These are phyloP conservation scores for Erebia epiphron DNA, from an alignment of 2,888 invertebrate genomes.

Conservation along the genomic window DNA sequence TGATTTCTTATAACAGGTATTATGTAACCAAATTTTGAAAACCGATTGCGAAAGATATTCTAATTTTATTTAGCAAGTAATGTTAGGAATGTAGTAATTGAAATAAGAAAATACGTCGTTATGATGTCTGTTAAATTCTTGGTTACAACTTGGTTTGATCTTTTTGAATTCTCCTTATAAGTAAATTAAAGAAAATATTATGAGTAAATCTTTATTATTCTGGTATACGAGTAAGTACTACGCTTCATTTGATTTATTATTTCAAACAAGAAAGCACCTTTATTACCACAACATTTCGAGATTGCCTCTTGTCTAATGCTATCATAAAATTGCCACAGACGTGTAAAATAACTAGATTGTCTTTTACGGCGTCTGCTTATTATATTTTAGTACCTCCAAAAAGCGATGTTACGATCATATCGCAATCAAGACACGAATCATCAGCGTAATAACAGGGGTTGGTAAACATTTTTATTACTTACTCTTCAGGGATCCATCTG, in stretches of 20 bases:
- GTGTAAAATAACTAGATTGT: conserved; percentile 32
- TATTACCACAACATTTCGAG: conserved; percentile 28
- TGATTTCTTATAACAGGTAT: no score
- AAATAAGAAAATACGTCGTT: no score
- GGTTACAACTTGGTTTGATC: no score
- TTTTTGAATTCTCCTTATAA: no score
- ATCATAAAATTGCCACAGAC: conserved; percentile 33
- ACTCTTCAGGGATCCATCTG: no score
- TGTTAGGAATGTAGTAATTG: no score
- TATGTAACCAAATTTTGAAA: no score
- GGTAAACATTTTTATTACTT: conserved; percentile 19
- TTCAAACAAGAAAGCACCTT: conserved; percentile 18
- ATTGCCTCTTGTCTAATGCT: conserved; percentile 30
- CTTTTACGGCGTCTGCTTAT: conserved; percentile 33
- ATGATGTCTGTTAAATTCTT: no score
- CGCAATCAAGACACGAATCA: conserved; percentile 17
- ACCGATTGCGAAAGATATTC: no score
- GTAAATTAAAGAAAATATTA: no score
- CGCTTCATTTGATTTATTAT: not conserved
- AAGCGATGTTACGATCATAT: conserved; percentile 20
- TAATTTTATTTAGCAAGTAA: no score
- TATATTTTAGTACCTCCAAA: conserved; percentile 23
- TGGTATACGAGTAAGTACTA: not conserved
- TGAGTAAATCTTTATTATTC: not conserved
- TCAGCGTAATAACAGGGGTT: conserved; percentile 11